Evolutionary conservation across 2,113 vertebrate genomes (phyloP), one percentile per base, ranked within the genome.

Genomic region (Lates calcarifer): DNA sequence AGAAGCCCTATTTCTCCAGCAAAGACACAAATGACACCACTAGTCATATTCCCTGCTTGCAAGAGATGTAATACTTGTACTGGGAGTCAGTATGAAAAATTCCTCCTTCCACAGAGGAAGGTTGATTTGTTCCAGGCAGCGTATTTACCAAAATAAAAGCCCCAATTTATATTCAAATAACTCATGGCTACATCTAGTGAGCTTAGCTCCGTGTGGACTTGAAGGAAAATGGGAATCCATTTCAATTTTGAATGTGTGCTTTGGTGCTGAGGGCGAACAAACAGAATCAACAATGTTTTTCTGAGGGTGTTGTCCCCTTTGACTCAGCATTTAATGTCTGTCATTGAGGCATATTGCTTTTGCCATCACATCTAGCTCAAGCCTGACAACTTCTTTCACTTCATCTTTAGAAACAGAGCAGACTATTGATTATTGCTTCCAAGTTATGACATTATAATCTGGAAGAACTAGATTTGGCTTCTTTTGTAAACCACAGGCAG

Each of bases 361-460:
- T 82, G n/a, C 33, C 13, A 2, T 24, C 26, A 2, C 47, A 28
- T 57, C 6, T 35, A 13, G 12, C 57, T 41, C 9, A 13, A 39
- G 37, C 68, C 64, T 57, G 64, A 53, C 60, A 33, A 9, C 20
- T 18, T 39, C n/a, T 67, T 72, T 82, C 56, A 22, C 61, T 24
- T 63, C 65, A 57, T 43, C 63, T 83, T 78, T 5, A 33, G 41
- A 37, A 15, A 1, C 29, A 4, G 31, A 74, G 57, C 5, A 77
- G 53, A 66, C 2, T 9, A 86, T 65, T 61, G 47, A 55, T 76
- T 69, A 26, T 62, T 29, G 49, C 29, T 55, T 80, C 55, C 33
- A 73, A 83, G 79, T 86, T 65, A 80, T 82, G 82, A 89, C 77
- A 49, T 77, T 77, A 64, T 77, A 47, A 79, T 85, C 71, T 80